phyloP scores from a whole-genome alignment of 2,797 vertebrate species.

The Carcharodon carcharias region DNA sequence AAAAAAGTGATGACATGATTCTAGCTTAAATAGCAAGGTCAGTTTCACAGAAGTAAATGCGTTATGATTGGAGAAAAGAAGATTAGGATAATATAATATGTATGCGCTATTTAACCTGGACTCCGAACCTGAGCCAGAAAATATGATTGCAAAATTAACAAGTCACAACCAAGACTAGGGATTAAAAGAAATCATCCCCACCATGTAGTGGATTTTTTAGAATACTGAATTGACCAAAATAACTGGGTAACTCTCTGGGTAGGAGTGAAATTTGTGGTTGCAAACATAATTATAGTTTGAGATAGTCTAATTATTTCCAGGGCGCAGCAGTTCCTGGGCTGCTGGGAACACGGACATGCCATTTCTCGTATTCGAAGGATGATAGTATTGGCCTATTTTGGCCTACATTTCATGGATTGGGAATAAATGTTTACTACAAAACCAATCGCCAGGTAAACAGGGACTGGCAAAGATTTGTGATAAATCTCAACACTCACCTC shows the following conservation, averaged over 20 bases:
- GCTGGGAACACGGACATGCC: background rate
- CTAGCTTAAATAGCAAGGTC: background rate
- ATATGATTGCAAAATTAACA: background rate
- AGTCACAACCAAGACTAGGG: background rate
- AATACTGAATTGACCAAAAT: background rate
- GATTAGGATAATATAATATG: background rate
- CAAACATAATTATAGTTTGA: background rate
- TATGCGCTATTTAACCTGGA: background rate
- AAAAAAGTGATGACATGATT: background rate
- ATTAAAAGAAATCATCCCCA: background rate
- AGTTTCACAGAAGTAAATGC: background rate
- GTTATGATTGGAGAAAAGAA: background rate
- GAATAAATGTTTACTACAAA: background rate
- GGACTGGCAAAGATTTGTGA: background rate
- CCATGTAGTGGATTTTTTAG: background rate
- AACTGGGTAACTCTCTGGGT: background rate
- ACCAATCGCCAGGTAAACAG: background rate
- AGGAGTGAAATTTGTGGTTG: background rate
- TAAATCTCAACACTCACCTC: background rate
- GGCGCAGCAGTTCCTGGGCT: background rate
- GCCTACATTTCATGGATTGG: background rate
- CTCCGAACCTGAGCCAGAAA: background rate
- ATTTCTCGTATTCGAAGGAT: background rate
- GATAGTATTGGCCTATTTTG: background rate
- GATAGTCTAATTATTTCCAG: background rate